Conservation (phyloP, 1,140 invertebrate genomes). For the Zaprionus vittiger region DNA sequence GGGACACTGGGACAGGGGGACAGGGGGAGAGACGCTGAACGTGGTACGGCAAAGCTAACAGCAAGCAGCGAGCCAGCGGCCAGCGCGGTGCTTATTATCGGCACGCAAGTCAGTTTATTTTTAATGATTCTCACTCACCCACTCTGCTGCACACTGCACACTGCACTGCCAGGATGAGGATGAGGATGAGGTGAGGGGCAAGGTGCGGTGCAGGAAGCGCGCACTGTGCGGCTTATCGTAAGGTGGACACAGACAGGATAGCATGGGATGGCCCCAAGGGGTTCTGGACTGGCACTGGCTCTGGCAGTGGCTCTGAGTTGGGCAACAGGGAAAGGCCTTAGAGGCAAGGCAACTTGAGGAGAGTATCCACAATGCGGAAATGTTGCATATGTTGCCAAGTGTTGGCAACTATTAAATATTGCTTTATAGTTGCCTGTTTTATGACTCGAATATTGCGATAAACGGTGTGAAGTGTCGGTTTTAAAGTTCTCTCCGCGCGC, state of each 20-base stretch:
- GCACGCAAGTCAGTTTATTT: conserved; percentile 84
- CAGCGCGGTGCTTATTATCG: conserved; percentile 77
- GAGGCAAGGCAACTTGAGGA: conserved; percentile 37
- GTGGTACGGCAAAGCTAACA: conserved; percentile 13
- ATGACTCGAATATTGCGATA: conserved; percentile 62
- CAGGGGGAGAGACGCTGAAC: neutral
- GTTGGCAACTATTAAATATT: conserved; percentile 72
- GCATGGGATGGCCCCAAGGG: conserved; percentile 36
- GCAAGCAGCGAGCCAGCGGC: conserved; percentile 22
- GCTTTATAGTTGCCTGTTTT: conserved; percentile 70
- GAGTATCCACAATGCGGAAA: conserved; percentile 62
- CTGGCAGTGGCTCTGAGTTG: neutral
- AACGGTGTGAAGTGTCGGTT: conserved; percentile 49
- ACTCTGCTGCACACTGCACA: conserved; percentile 48
- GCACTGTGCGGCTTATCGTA: conserved; percentile 67
- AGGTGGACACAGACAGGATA: conserved; percentile 67
- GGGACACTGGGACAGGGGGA: neutral
- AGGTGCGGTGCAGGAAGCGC: conserved; percentile 47
- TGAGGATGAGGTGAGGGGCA: neutral
- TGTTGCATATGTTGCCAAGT: conserved; percentile 70
- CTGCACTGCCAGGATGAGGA: conserved; percentile 5
- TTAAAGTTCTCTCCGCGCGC: conserved; percentile 15
- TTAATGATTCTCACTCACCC: conserved; percentile 84
- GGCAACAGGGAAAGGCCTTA: conserved; percentile 19
- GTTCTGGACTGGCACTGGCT: conserved; percentile 5